Evolutionary conservation across 2,113 vertebrate species (phyloP), one percentile per base, ranked within the genome.

Genomic region (Hippocampus comes): DNA sequence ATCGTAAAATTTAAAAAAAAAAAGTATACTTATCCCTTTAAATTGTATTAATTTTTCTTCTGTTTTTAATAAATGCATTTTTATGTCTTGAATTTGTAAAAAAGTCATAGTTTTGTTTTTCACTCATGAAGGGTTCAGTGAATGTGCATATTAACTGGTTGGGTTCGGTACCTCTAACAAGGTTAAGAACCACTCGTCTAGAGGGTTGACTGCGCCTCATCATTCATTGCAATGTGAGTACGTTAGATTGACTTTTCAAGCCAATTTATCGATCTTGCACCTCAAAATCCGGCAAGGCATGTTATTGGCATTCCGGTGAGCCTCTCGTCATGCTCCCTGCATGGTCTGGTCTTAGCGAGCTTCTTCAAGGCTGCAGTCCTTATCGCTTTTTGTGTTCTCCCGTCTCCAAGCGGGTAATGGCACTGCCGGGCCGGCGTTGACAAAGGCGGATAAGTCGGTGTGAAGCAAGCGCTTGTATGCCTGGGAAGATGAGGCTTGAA

Each of bases 321-420:
- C 38, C 0, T 43, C 80, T 73, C 21, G 53, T 23, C 21, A 3
- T 56, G n/a, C 53, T 25, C n/a, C 10, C 56, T 8, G 76, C 79
- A 17, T 48, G 49, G 71, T 77, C 71, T 79, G 73, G 86, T 87
- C 63, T 74, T 66, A 34, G 79, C 69, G 41, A 73, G 73, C 64
- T 70, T 43, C 41, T 65, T 7, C n/a, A 23, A n/a, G 8, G 63
- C 6, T 6, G 56, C 3, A 12, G 23, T 59, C 63, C 63, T 38
- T 3, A 65, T 85, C 86, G 78, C 81, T 38, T 38, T 87, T 66
- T 76, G 60, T 67, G 18, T 30, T 75, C 70, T 77, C 73, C 23
- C 20, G 21, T 56, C 21, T 17, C 49, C 49, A 51, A 18, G 49
- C 49, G 20, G 9, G 57, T 25, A 46, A 72, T 72, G 74, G 73